A percentile compares a stretch with the other conserved stretches of the same genome.
Evolutionary conservation across 2,888 invertebrate genomes (phyloP).

Genomic region (Callimorpha dominula): DNA sequence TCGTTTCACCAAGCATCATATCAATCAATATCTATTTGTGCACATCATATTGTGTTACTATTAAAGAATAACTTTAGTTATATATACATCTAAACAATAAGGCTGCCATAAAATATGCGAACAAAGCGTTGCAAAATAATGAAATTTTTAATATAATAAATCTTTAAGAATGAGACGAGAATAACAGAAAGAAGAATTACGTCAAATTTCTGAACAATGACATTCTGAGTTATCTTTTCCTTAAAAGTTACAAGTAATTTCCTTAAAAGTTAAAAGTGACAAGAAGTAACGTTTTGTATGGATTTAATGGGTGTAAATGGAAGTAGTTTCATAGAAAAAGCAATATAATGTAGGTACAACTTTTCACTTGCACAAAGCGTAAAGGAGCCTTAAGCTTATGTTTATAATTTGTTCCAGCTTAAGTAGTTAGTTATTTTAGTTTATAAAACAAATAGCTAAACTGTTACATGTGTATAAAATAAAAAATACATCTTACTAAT

Average conservation of each 20-base stretch:
- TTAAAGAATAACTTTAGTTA: not conserved
- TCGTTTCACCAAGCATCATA: not conserved
- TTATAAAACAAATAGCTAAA: no score
- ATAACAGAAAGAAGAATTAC: not conserved
- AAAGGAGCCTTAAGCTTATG: no score
- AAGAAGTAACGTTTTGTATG: no score
- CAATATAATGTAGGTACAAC: no score
- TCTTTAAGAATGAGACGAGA: not conserved
- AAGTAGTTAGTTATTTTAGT: no score
- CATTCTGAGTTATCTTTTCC: not conserved
- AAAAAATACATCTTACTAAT: no score
- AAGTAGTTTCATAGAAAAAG: no score
- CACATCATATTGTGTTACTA: not conserved
- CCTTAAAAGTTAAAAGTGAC: no score
- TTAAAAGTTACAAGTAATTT: not conserved
- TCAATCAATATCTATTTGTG: not conserved
- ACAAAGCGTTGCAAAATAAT: not conserved
- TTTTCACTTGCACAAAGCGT: no score
- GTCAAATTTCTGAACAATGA: not conserved
- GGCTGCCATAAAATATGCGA: not conserved
- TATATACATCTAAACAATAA: not conserved
- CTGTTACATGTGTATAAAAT: no score
- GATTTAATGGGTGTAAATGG: no score
- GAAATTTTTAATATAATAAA: constrained; percentile 4
- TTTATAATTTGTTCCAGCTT: no score